Evolutionary conservation across 2,797 vertebrate genomes (phyloP).

Genomic region (Lepilemur ruficaudatus): DNA sequence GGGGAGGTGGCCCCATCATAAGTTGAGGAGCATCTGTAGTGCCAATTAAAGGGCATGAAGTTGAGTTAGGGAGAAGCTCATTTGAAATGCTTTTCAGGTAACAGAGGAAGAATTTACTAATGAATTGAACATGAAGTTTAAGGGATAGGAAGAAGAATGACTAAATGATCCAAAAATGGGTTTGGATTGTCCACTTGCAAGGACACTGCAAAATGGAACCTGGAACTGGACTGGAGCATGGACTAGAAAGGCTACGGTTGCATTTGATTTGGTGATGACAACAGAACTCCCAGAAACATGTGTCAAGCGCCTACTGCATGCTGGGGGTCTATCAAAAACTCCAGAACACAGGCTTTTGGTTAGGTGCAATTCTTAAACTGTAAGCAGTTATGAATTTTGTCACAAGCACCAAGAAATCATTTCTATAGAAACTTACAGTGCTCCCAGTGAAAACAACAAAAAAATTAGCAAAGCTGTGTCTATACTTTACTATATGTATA

Average conservation of each 20-base stretch:
- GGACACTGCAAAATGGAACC: neutral
- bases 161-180: neutral
- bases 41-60: neutral
- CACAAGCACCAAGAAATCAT: neutral
- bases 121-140: neutral
- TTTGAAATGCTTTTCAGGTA: neutral
- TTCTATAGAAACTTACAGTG: neutral
- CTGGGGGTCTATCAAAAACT: neutral
- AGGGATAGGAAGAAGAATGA: neutral
- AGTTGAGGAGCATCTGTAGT: neutral
- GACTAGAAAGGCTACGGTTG: neutral
- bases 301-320: neutral
- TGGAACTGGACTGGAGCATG: neutral
- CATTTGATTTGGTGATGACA: neutral
- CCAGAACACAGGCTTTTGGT: neutral
- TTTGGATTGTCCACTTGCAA: neutral
- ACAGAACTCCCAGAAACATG: neutral
- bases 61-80: neutral
- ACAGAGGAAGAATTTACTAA: neutral
- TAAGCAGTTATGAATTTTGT: neutral
- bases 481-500: neutral
- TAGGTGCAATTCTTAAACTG: neutral
- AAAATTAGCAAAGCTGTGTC: neutral
- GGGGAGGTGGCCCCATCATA: neutral
- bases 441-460: neutral